Evolutionary conservation across 2,888 invertebrate species (phyloP).

Genomic region (Fragum sueziense): DNA sequence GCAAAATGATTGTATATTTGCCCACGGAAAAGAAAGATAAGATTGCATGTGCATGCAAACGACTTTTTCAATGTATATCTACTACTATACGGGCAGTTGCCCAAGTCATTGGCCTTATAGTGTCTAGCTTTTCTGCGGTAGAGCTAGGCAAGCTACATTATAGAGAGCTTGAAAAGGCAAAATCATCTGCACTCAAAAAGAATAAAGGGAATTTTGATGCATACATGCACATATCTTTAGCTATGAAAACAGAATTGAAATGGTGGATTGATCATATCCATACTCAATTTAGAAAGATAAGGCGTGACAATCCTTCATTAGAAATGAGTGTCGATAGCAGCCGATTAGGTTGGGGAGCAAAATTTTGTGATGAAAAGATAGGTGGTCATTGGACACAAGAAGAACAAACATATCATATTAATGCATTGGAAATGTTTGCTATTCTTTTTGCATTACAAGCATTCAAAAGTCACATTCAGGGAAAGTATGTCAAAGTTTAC

Average conservation of each 20-base stretch:
- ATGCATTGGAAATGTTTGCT: constrained; percentile 30
- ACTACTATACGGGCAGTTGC: constrained; percentile 39
- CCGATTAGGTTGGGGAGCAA: constrained; percentile 13
- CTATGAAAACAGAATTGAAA: constrained; percentile 34
- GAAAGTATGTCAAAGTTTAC: constrained; percentile 11
- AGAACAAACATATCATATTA: constrained; percentile 23
- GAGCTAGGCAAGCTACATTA: constrained; percentile 46
- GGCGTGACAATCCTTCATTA: constrained; percentile 11
- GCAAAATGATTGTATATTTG: constrained; percentile 39
- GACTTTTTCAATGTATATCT: neutral
- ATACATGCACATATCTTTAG: constrained; percentile 15
- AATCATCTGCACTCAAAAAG: constrained; percentile 35
- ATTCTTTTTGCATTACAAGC: constrained; percentile 23
- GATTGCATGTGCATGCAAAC: constrained; percentile 17
- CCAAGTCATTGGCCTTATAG: constrained; percentile 43
- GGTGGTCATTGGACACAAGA: constrained; percentile 27
- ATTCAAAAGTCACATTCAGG: neutral
- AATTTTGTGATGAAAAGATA: neutral
- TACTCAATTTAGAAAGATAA: constrained; percentile 29
- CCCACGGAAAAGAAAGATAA: constrained; percentile 40
- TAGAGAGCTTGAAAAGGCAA: constrained; percentile 38
- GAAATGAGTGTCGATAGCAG: constrained; percentile 10
- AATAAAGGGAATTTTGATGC: constrained; percentile 34
- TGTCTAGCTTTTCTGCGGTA: constrained; percentile 47
- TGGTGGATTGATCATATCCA: constrained; percentile 47